phyloP scores from a whole-genome alignment of 2,888 invertebrate species.

The Microplitis manilae region DNA sequence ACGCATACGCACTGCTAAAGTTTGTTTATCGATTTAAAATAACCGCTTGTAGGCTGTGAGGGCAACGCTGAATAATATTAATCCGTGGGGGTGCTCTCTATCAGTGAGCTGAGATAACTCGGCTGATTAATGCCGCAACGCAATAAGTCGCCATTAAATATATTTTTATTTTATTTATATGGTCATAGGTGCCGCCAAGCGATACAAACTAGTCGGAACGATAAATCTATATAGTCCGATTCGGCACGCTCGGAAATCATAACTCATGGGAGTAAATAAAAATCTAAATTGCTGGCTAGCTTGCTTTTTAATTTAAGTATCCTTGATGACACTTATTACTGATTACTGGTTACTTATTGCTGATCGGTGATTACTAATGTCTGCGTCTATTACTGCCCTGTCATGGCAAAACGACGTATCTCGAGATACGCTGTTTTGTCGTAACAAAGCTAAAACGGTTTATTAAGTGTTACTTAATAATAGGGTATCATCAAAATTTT shows the following conservation, averaged over 20 bases:
- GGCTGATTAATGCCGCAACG: constrained; percentile 49
- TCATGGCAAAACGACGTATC: too few relatives aligned
- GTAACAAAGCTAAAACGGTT: too few relatives aligned
- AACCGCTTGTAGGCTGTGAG: neutral
- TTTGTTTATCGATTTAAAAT: constrained; percentile 35
- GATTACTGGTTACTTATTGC: too few relatives aligned
- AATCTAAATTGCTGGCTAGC: neutral
- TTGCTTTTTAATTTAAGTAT: neutral
- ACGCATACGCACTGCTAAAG: too few relatives aligned
- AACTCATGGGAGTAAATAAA: constrained; percentile 7
- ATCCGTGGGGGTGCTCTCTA: constrained; percentile 31
- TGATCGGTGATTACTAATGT: neutral
- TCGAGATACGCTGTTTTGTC: too few relatives aligned
- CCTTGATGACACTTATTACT: too few relatives aligned
- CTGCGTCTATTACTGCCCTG: neutral
- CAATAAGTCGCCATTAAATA: constrained; percentile 67
- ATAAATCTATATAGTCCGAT: constrained; percentile 34
- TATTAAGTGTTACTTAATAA: too few relatives aligned
- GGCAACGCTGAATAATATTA: neutral
- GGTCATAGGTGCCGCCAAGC: constrained; percentile 49
- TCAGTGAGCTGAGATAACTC: constrained; percentile 33
- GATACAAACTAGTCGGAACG: constrained; percentile 30
- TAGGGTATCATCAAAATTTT: too few relatives aligned
- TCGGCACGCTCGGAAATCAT: constrained; percentile 38
- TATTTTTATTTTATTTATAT: constrained; percentile 29